phyloP scores from a whole-genome alignment of 1,140 invertebrate genomes.

The Zaprionus nigranus region DNA sequence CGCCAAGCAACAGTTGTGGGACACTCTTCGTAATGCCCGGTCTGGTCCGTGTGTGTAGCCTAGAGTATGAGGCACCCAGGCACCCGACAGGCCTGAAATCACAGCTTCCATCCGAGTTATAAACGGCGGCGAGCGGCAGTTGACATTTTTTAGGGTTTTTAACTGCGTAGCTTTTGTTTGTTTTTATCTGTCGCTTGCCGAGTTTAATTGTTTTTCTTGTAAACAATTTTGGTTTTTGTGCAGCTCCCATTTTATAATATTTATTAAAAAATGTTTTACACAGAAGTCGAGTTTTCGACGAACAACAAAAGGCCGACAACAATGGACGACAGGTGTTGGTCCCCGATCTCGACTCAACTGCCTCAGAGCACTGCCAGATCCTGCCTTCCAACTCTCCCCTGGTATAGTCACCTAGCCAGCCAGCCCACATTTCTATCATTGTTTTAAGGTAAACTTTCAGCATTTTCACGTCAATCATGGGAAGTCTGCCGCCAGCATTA shows the following conservation, averaged over 20 bases:
- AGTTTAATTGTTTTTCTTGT: slow-evolving; percentile 79
- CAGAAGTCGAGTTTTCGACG: slow-evolving; percentile 75
- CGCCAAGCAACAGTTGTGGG: slow-evolving; percentile 37
- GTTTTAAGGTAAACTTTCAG: slow-evolving; percentile 83
- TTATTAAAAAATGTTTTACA: slow-evolving; percentile 83
- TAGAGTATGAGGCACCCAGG: slow-evolving; percentile 33
- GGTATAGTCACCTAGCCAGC: slow-evolving; percentile 15
- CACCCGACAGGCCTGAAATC: slow-evolving; percentile 23
- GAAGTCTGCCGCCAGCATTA: slow-evolving; percentile 6
- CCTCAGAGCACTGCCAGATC: slow-evolving; percentile 25
- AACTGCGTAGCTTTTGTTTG: slow-evolving; percentile 62
- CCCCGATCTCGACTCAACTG: slow-evolving; percentile 11
- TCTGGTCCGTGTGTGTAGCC: slow-evolving; percentile 34
- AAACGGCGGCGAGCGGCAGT: slow-evolving; percentile 50
- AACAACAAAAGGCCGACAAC: slow-evolving; percentile 50
- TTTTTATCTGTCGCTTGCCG: slow-evolving; percentile 35
- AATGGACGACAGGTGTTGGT: slow-evolving; percentile 50
- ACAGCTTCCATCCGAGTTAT: slow-evolving; percentile 26
- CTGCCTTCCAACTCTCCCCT: slow-evolving; percentile 5
- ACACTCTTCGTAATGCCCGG: slow-evolving; percentile 17
- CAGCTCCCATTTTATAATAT: slow-evolving; percentile 78
- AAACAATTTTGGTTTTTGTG: slow-evolving; percentile 67
- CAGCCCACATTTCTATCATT: slow-evolving; percentile 71
- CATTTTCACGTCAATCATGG: slow-evolving; percentile 81
- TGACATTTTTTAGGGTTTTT: slow-evolving; percentile 81